A percentile compares a stretch with the other conserved stretches of the same genome.
Evolutionary conservation across 92 coral and sea anemone genomes (phyloP).

Genomic region (Muricea muricata): DNA sequence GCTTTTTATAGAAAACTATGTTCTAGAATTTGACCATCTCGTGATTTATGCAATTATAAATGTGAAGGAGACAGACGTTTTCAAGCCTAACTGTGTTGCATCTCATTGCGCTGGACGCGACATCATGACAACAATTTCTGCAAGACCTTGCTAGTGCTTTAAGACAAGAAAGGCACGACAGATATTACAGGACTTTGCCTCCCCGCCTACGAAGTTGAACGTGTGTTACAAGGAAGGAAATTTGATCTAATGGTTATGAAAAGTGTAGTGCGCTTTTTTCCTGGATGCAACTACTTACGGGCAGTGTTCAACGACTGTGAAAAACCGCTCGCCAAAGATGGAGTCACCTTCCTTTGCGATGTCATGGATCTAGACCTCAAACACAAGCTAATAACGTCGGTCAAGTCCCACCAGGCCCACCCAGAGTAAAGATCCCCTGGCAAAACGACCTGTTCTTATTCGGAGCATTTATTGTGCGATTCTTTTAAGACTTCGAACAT

Average conservation of each 20-base stretch:
- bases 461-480: not conserved
- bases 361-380: not conserved
- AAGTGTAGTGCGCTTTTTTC: not conserved
- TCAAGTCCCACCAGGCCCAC: not conserved
- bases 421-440: not conserved
- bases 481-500: not conserved
- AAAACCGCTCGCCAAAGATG: not conserved
- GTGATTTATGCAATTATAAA: not conserved
- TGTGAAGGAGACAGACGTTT: not conserved
- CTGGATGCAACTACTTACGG: not conserved
- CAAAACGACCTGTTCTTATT: not conserved
- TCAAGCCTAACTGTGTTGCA: not conserved
- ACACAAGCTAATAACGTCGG: not conserved
- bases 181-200: not conserved
- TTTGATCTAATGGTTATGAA: not conserved
- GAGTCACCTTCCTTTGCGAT: not conserved
- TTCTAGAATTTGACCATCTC: not conserved
- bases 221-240: not conserved
- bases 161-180: not conserved
- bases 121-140: not conserved
- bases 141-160: not conserved
- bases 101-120: not conserved
- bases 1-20: not conserved
- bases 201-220: not conserved
- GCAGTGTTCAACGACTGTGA: not conserved